Percentiles rank a stretch among this genome's conserved stretches.
These are phyloP conservation scores for Miltochrista miniata DNA, from an alignment of 2,888 invertebrate genomes.

Conservation along the genomic window DNA sequence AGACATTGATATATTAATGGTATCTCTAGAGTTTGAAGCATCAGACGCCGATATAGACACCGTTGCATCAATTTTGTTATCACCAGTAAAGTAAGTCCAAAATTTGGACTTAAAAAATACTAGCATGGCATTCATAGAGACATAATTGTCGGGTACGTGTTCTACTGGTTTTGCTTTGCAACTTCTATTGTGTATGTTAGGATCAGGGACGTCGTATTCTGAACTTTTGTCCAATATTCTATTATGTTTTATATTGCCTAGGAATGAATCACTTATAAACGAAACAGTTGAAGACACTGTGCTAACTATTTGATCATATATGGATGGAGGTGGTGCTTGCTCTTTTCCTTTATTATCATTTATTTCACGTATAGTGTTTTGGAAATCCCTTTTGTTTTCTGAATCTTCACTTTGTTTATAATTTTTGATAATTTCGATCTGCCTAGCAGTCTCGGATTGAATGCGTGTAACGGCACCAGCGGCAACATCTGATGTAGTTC, in stretches of 20 bases:
- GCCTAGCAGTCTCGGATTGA: constrained; percentile 42
- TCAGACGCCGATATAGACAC: not conserved
- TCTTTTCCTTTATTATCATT: not conserved
- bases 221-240: constrained; percentile 5
- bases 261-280: not conserved
- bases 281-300: not conserved
- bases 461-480: constrained; percentile 44
- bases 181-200: not conserved
- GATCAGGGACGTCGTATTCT: constrained; percentile 1
- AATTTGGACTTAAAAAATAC: not conserved
- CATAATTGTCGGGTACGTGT: not conserved
- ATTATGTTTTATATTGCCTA: not conserved
- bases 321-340: not conserved
- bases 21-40: not conserved
- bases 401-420: constrained; percentile 13
- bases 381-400: constrained; percentile 3
- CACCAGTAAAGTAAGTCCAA: not conserved
- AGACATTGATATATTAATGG: not conserved
- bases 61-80: not conserved
- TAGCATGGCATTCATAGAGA: not conserved
- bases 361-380: constrained; percentile 3
- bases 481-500: constrained; percentile 51
- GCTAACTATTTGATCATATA: not conserved
- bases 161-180: not conserved
- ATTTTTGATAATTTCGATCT: constrained; percentile 36